Percentiles rank a stretch among this genome's conserved stretches.
Conservation (phyloP, 2,113 vertebrate species). For the Xyrauchen texanus region DNA sequence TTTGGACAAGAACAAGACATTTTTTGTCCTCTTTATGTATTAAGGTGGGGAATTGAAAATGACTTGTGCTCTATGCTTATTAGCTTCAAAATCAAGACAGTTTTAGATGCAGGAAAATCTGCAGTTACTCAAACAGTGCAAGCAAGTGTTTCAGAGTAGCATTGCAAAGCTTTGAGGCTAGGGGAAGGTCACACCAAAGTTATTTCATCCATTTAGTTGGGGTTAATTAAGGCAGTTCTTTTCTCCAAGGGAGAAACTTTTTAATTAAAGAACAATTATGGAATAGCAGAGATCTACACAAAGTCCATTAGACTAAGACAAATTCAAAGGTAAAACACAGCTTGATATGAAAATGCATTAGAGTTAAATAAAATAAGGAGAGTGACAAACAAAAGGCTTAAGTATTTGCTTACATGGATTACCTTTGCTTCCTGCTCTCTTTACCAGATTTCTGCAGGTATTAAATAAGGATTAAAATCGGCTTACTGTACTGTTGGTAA, state of each 20-base stretch:
- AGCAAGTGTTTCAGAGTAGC: too few species aligned
- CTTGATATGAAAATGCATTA: not conserved
- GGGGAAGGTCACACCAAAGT: not conserved
- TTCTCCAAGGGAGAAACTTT: conserved; percentile 29
- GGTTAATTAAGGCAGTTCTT: conserved; percentile 42
- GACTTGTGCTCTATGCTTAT: conserved; percentile 8
- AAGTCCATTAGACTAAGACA: not conserved
- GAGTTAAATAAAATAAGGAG: not conserved
- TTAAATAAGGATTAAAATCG: conserved; percentile 37
- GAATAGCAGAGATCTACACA: not conserved
- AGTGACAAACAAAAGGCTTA: conserved; percentile 23
- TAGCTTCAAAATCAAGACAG: conserved; percentile 8
- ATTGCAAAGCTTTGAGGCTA: too few species aligned
- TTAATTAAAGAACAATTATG: conserved; percentile 3
- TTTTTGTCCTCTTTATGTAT: not conserved
- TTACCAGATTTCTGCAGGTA: conserved; percentile 14
- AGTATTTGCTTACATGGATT: conserved; percentile 16
- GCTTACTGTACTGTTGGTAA: conserved; percentile 24
- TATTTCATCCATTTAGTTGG: conserved; percentile 26
- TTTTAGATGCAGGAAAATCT: not conserved
- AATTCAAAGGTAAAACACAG: not conserved
- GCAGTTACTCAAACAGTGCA: not conserved
- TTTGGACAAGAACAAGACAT: not conserved
- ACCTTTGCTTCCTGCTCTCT: not conserved
- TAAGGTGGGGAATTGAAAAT: not conserved